phyloP scores from a whole-genome alignment of 2,113 vertebrate genomes.

The Columbina picui region DNA sequence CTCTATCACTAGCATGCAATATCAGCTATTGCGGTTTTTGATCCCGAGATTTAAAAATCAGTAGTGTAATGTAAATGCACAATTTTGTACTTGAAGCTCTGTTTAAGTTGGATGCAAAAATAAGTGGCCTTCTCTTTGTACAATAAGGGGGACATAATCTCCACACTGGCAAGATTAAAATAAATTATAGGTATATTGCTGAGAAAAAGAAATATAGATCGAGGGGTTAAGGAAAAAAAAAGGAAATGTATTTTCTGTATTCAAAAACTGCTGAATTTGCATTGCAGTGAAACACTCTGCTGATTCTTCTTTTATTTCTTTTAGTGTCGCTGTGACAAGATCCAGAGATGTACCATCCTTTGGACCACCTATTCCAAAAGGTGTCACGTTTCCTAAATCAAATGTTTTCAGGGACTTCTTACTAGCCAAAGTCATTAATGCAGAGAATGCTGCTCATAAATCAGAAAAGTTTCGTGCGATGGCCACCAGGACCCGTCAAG shows the following conservation, averaged over 20 bases:
- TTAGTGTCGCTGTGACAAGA: slow-evolving; percentile 92
- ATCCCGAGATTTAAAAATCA: not conserved
- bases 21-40: not conserved
- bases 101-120: not conserved
- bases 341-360: slow-evolving; percentile 96
- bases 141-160: not conserved
- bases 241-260: not conserved
- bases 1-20: not conserved
- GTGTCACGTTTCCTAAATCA: slow-evolving; percentile 95
- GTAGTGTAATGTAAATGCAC: not conserved
- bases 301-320: slow-evolving; percentile 14
- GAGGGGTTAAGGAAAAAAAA: not conserved
- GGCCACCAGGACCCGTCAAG: slow-evolving; percentile 94
- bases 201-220: not conserved
- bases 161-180: not conserved
- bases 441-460: slow-evolving; percentile 96
- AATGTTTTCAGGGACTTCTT: slow-evolving; percentile 98
- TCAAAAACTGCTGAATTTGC: not conserved
- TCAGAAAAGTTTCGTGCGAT: slow-evolving; percentile 96
- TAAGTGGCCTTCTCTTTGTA: not conserved
- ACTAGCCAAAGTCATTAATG: slow-evolving; percentile 94
- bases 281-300: not conserved
- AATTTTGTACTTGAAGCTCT: not conserved
- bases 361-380: slow-evolving; percentile 93
- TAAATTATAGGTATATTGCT: not conserved